Evolutionary conservation across 2,888 invertebrate genomes (phyloP).

Genomic region (Terebella lapidaria): DNA sequence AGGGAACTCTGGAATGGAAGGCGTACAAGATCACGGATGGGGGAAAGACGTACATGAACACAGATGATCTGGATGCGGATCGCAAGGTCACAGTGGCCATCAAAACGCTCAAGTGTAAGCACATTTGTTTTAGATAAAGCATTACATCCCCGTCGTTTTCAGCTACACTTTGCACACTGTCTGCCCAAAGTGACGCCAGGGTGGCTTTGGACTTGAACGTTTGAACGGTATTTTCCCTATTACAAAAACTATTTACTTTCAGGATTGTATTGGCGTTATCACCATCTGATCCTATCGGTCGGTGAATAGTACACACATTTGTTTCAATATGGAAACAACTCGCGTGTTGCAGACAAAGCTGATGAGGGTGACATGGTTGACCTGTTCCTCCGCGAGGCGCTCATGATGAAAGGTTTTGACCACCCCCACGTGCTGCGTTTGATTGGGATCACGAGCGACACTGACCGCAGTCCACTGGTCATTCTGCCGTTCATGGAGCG

Average conservation of each 20-base stretch:
- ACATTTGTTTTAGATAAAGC: too few species aligned
- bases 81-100: slow-evolving; percentile 34
- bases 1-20: slow-evolving; percentile 8
- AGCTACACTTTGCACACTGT: too few species aligned
- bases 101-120: slow-evolving; percentile 45
- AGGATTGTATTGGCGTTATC: too few species aligned
- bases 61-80: neutral
- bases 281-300: too few species aligned
- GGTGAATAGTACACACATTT: too few species aligned
- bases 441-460: slow-evolving; percentile 49
- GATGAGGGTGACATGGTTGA: slow-evolving; percentile 40
- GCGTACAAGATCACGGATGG: neutral
- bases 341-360: slow-evolving; percentile 13
- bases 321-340: too few species aligned
- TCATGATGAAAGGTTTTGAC: slow-evolving; percentile 55
- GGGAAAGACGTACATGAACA: too few species aligned
- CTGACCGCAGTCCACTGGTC: slow-evolving; percentile 55
- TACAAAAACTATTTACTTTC: too few species aligned
- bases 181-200: too few species aligned
- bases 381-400: slow-evolving; percentile 55
- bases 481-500: slow-evolving; percentile 56
- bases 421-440: slow-evolving; percentile 56
- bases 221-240: too few species aligned
- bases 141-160: too few species aligned
- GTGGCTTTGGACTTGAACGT: neutral